Percentiles rank a stretch among this genome's conserved stretches.
phyloP scores from a whole-genome alignment of 2,113 vertebrate species.

The Trichechus manatus region DNA sequence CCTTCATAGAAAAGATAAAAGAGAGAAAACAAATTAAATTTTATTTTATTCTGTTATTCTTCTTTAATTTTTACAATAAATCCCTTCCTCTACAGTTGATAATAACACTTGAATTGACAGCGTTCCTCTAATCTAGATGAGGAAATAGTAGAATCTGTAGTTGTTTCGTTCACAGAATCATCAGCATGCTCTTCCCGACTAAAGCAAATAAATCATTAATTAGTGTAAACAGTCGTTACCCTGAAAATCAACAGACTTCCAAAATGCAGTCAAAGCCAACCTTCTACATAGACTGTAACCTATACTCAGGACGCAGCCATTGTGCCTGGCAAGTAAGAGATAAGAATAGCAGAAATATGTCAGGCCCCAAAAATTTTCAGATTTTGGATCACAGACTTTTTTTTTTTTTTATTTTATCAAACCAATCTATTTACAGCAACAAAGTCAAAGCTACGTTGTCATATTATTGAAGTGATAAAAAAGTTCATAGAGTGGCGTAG shows the following conservation, averaged over 20 bases:
- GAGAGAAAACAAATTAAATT: not conserved
- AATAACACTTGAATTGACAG: constrained; percentile 33
- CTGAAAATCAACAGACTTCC: constrained; percentile 19
- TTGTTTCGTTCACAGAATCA: not conserved
- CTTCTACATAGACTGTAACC: not conserved
- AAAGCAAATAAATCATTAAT: constrained; percentile 62
- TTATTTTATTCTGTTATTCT: not conserved
- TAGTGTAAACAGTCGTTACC: constrained; percentile 21
- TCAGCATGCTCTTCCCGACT: not conserved
- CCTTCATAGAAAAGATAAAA: not conserved
- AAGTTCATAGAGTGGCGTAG: not conserved
- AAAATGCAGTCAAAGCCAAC: not conserved
- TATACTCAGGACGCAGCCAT: not conserved
- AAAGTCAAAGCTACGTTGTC: constrained; percentile 11
- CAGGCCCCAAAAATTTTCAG: constrained; percentile 10
- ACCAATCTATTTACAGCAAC: not conserved
- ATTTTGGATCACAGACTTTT: not conserved
- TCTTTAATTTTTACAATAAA: constrained; percentile 40
- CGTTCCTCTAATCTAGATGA: not conserved
- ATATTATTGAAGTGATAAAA: constrained; percentile 58
- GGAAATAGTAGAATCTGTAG: not conserved
- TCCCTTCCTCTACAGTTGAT: not conserved
- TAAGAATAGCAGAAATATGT: not conserved
- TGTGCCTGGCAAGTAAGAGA: not conserved
- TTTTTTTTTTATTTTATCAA: not conserved